Evolutionary conservation across 2,113 vertebrate genomes (phyloP), one percentile per base, ranked within the genome.

Genomic region (Phrynosoma platyrhinos): DNA sequence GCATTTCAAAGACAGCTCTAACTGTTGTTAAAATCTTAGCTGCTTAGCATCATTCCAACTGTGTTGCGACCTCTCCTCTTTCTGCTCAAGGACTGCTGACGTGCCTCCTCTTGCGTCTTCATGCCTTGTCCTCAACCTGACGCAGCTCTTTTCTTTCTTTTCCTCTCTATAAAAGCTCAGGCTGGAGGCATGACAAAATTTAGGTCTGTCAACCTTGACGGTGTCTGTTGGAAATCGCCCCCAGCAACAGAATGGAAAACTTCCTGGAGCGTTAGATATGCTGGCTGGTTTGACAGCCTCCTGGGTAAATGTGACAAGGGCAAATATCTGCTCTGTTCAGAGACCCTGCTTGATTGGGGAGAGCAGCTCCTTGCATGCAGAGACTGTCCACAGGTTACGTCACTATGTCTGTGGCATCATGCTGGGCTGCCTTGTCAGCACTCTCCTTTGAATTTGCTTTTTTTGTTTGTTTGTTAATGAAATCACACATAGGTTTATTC

Each of bases 31-130:
- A 90, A 92, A 88, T 64, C 91, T 69, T 89, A 93, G 90, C 94
- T 93, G 90, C 90, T 86, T 42, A 84, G 90, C 89, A 89, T 92
- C 90, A 80, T 69, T 90, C 88, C 90, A 94, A 90, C 92, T 91
- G 75, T 16, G 89, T 91, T 95, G 94, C 92, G 94, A 66, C 30
- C 72, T 53, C n/a, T 8, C 52, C 0, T 55, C 18, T 66, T 58
- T 90, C 91, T 84, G 85, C 90, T 85, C 83, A 92, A 90, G 86
- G 91, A 88, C 93, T 90, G 85, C 89, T 0, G 86, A 92, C 82
- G 14, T 94, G 94, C 90, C 89, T 88, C 82, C 86, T 86, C 90
- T 83, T 94, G 93, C 82, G 87, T 78, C 90, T 84, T 93, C 27
- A 10, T 92, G 86, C 80, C 36, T 88, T 40, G 83, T 89, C 85